Conservation (phyloP, 1,140 invertebrate genomes). For the Orius laevigatus region DNA sequence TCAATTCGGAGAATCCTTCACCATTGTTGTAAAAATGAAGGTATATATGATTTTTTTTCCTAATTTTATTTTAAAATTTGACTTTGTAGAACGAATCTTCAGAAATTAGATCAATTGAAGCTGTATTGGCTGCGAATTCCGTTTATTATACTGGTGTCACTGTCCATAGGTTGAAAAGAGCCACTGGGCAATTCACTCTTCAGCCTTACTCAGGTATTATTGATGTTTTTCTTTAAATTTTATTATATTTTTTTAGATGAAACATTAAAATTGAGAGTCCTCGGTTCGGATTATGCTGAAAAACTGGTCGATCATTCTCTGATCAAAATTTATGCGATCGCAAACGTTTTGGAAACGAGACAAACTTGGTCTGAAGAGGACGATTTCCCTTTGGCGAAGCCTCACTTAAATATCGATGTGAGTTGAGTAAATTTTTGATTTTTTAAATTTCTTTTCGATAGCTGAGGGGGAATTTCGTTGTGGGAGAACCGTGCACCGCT, state of each 20-base stretch:
- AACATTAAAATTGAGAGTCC: conserved; percentile 12
- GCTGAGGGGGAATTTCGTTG: conserved; percentile 16
- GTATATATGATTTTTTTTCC: conserved; percentile 24
- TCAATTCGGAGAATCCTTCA: conserved; percentile 46
- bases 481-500: conserved; percentile 24
- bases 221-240: too few species aligned
- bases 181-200: conserved; percentile 40
- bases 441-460: neutral
- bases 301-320: conserved; percentile 50
- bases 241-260: conserved; percentile 15
- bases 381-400: conserved; percentile 47
- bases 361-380: conserved; percentile 54
- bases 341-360: conserved; percentile 45
- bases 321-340: conserved; percentile 49
- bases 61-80: neutral
- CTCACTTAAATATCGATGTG: conserved; percentile 36
- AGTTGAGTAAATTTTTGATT: neutral
- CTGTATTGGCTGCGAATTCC: conserved; percentile 40
- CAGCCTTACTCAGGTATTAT: conserved; percentile 26
- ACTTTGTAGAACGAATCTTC: conserved; percentile 40
- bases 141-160: conserved; percentile 54
- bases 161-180: conserved; percentile 42
- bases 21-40: conserved; percentile 43
- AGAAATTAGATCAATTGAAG: conserved; percentile 39
- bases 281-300: conserved; percentile 20